Percentiles rank a stretch among this genome's conserved stretches.
phyloP scores from a whole-genome alignment of 2,888 invertebrate genomes.

The Drosophila ochracea region DNA sequence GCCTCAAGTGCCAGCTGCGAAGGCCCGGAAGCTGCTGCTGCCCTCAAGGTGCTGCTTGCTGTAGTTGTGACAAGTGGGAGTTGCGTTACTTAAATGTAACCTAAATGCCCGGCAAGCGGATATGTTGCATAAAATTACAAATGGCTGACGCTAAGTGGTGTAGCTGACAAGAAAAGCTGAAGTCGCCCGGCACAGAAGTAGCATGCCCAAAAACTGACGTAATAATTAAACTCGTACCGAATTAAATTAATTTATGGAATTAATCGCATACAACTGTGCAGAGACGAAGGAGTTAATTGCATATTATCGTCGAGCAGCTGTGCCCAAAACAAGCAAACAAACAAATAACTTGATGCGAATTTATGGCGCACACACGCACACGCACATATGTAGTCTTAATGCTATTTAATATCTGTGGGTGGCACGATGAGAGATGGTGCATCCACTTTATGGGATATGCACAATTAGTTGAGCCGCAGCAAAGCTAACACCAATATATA shows the following conservation, averaged over 20 bases:
- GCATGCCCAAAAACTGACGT: conserved; percentile 12
- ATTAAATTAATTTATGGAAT: conserved; percentile 31
- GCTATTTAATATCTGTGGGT: conserved; percentile 30
- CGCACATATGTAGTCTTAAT: conserved; percentile 27
- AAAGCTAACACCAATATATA: conserved; percentile 66
- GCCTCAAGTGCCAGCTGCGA: conserved; percentile 36
- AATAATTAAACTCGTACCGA: conserved; percentile 45
- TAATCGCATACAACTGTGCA: conserved; percentile 47
- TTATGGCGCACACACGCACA: conserved; percentile 49
- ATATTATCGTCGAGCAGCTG: conserved; percentile 47
- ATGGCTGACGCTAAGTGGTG: conserved; percentile 60
- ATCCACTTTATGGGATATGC: conserved; percentile 36
- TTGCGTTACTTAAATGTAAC: conserved; percentile 66
- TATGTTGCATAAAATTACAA: conserved; percentile 73
- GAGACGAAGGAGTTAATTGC: conserved; percentile 65
- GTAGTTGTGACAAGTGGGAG: conserved; percentile 21
- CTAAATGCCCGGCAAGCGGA: conserved; percentile 76
- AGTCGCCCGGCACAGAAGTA: not conserved
- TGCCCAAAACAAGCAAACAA: conserved; percentile 39
- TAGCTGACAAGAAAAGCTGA: conserved; percentile 20
- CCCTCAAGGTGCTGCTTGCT: conserved; percentile 2
- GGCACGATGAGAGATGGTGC: not conserved
- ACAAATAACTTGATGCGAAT: conserved; percentile 59
- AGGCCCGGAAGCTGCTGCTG: conserved; percentile 57
- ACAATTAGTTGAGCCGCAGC: conserved; percentile 77